These are phyloP conservation scores for Tinamus major DNA, from an alignment of 2,797 vertebrate species.

Conservation along the genomic window DNA sequence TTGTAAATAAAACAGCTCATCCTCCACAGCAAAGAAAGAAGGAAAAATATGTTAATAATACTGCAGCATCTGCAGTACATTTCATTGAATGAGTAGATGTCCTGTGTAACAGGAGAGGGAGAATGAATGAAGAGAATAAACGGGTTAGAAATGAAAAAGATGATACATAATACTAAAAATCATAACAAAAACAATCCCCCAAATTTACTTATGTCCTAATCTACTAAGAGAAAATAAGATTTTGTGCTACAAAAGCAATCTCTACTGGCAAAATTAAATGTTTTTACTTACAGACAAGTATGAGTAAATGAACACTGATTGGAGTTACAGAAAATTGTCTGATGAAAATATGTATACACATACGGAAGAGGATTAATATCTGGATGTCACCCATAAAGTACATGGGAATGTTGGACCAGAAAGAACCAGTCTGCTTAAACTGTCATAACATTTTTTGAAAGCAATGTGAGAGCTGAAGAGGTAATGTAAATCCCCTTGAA, in stretches of 20 bases:
- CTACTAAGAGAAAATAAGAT: background rate
- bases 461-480: background rate
- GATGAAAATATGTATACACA: background rate
- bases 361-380: background rate
- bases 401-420: background rate
- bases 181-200: background rate
- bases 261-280: background rate
- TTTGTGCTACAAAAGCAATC: background rate
- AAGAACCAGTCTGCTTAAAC: slow-evolving; percentile 7
- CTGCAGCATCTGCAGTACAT: background rate
- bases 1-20: background rate
- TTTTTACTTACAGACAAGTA: background rate
- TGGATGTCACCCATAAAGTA: background rate
- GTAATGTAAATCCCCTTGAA: background rate
- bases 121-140: background rate
- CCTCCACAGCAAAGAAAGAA: background rate
- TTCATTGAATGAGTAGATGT: background rate
- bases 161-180: background rate
- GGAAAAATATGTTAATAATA: background rate
- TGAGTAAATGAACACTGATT: background rate
- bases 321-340: background rate
- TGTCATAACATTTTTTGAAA: slow-evolving; percentile 15
- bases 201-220: background rate
- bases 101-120: background rate
- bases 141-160: background rate